phyloP scores from a whole-genome alignment of 2,113 vertebrate species.

The Tinamus guttatus region DNA sequence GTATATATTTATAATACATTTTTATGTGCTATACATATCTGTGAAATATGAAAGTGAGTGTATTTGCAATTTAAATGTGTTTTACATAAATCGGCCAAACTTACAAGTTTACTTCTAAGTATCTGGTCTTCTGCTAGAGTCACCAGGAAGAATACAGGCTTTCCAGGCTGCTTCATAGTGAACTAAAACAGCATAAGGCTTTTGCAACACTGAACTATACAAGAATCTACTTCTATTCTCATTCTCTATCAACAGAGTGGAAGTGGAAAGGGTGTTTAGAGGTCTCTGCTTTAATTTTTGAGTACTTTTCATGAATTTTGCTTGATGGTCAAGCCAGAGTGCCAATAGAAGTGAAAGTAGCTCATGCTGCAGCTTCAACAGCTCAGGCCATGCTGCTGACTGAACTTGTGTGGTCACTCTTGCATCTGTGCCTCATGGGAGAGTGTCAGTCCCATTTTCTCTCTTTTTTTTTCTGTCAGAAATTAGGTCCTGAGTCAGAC shows the following conservation, averaged over 20 bases:
- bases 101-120: background rate
- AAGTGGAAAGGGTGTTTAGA: background rate
- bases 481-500: background rate
- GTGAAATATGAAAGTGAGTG: background rate
- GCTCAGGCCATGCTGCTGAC: no score
- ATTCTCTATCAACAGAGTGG: background rate
- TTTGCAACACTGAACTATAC: background rate
- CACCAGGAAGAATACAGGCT: background rate
- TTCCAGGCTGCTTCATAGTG: background rate
- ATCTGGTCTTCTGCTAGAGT: background rate
- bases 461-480: background rate
- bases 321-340: background rate
- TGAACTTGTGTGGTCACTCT: no score
- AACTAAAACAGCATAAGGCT: background rate
- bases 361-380: background rate
- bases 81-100: background rate
- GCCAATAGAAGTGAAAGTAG: background rate
- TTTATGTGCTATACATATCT: background rate
- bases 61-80: background rate
- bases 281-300: background rate
- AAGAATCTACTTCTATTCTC: background rate
- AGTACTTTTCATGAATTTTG: background rate
- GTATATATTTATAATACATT: background rate
- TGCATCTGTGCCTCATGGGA: no score
- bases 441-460: background rate